Conservation (phyloP, 2,113 vertebrate species). For the Mungos mungo region DNA sequence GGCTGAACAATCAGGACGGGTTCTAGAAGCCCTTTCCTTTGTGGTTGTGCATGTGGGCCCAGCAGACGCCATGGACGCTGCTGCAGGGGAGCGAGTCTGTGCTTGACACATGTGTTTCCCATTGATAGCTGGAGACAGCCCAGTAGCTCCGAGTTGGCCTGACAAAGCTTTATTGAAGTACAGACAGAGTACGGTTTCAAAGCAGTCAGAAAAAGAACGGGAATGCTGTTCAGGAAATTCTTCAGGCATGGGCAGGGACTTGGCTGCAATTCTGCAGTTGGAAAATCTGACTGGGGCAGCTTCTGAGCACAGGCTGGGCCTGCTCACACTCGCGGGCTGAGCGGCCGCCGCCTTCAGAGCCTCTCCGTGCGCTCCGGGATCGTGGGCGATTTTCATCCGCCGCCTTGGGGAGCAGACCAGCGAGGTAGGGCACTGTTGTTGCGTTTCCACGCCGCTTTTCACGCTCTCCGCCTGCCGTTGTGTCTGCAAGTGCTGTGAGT, state of each 20-base stretch:
- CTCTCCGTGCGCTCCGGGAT: constrained; percentile 69
- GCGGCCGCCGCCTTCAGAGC: constrained; percentile 76
- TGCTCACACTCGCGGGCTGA: constrained; percentile 79
- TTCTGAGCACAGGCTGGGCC: constrained; percentile 86
- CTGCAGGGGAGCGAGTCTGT: constrained; percentile 60
- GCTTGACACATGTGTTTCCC: constrained; percentile 91
- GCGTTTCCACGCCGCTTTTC: background rate
- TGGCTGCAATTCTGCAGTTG: constrained; percentile 89
- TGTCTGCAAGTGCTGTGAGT: background rate
- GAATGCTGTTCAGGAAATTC: constrained; percentile 92
- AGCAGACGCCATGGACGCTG: constrained; percentile 43
- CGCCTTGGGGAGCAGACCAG: constrained; percentile 6
- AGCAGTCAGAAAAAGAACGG: constrained; percentile 84
- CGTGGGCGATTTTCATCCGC: background rate
- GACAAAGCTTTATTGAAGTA: constrained; percentile 86
- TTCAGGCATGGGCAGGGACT: constrained; percentile 93
- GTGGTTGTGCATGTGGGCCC: constrained; percentile 4
- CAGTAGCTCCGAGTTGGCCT: constrained; percentile 86
- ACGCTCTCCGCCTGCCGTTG: background rate
- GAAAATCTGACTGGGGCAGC: constrained; percentile 93
- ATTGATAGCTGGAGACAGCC: constrained; percentile 89
- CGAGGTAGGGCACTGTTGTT: constrained; percentile 79
- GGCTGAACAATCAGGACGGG: background rate
- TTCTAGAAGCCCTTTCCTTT: constrained; percentile 44
- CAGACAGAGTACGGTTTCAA: constrained; percentile 86